These are phyloP conservation scores for Chironomus tentans DNA, from an alignment of 2,888 invertebrate species.

Conservation along the genomic window DNA sequence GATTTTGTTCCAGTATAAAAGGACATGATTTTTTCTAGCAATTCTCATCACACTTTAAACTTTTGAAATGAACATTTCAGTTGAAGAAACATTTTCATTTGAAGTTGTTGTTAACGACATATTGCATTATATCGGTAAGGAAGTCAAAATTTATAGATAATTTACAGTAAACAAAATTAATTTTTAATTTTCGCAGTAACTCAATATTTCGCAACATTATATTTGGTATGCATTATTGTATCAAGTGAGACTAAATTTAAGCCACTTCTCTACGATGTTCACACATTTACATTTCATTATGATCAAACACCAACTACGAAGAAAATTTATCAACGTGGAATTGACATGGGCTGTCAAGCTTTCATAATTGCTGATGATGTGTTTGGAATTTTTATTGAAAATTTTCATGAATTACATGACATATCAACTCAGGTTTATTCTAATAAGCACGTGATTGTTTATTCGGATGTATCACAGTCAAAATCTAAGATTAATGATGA, in stretches of 20 bases:
- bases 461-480: not conserved
- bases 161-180: no score
- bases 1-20: no score
- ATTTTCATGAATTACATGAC: conserved; percentile 18
- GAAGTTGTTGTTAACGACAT: not conserved
- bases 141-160: not conserved
- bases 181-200: not conserved
- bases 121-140: not conserved
- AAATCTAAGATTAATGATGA: not conserved
- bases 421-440: not conserved
- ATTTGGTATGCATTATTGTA: not conserved
- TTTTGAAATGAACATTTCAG: not conserved
- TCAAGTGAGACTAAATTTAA: not conserved
- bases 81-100: not conserved
- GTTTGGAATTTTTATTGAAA: not conserved
- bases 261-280: not conserved
- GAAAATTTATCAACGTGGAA: not conserved
- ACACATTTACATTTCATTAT: not conserved
- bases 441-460: conserved; percentile 11
- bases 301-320: not conserved
- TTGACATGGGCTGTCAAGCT: conserved; percentile 8
- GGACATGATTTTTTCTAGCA: no score
- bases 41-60: no score
- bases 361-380: conserved; percentile 11
- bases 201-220: not conserved